Base-by-base conservation (phyloP, 2,888 invertebrate genomes). In the Pimpla rufipes region DNA sequence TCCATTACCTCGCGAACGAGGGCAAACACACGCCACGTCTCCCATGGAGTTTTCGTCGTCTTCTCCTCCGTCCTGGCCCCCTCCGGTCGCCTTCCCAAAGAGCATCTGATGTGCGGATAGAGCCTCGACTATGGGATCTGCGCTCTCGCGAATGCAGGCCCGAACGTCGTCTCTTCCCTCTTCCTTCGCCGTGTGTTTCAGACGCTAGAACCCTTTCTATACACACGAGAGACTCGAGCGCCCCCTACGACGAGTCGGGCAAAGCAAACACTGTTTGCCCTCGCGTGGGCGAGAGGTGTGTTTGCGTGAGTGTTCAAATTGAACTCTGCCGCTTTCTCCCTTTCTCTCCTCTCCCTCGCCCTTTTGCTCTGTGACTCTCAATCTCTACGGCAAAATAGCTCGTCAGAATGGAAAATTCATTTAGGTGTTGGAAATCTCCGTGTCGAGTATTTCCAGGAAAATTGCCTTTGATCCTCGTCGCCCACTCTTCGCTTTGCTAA, bases 201-300 rank as follows among this genome's bases (percentile, higher is more conserved):
- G 57, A 42, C 23, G 37, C 35, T 57, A 62, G 57, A 68, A 84
- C 73, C 71, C 75, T 84, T 85, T 84, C 21, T 23, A 71, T 45
- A 29, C 68, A 57, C 21, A 47, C 35, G 11, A 16, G 10, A 13
- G 59, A 8, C 55, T 82, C 68, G 21, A 23, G 55, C 70, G 37
- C 62, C 16, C 52, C 67, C 40, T 59, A 4, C 66, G 35, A n/a
- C 35, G 10, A 10, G 16, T 52, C 45, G 42, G 21, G 71, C 73
- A 59, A 37, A 79, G 57, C 55, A 75, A 79, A 83, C 77, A 42
- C 62, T 62, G 67, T 83, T 83, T 77, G 67, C 73, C 45, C 18
- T 13, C 13, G 21, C 35, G 52, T 59, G 75, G 55, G 47, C 59
- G 71, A 71, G 71, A 71, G 16, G 47, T 62, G 35, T 64, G 62